These are phyloP conservation scores for Hemichromis elongatus DNA, from an alignment of 2,113 vertebrate genomes.

Conservation along the genomic window DNA sequence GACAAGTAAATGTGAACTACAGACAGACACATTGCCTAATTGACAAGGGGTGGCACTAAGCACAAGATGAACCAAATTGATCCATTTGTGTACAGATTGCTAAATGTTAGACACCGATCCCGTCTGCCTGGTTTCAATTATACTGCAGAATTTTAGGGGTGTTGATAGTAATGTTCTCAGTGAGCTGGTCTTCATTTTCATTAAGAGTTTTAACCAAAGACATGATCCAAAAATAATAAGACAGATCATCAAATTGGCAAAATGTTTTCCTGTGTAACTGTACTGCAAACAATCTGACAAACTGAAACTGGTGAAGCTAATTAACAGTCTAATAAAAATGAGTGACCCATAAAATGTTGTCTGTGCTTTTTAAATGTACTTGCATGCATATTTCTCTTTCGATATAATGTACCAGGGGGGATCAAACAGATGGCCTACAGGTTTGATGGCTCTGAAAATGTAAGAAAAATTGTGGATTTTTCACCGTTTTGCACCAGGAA, in stretches of 20 bases:
- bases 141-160: conserved; percentile 20
- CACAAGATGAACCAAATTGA: conserved; percentile 65
- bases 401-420: background rate
- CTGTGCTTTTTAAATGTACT: background rate
- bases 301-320: conserved; percentile 65
- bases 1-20: conserved; percentile 40
- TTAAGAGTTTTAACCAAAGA: conserved; percentile 68
- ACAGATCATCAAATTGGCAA: conserved; percentile 62
- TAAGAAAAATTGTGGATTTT: background rate
- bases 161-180: conserved; percentile 16
- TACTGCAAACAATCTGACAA: conserved; percentile 68
- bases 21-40: conserved; percentile 32
- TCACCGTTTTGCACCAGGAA: background rate
- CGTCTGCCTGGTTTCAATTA: conserved; percentile 34
- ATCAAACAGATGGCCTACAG: background rate
- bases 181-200: conserved; percentile 58
- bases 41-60: conserved; percentile 61
- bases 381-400: background rate
- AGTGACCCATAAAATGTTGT: conserved; percentile 70
- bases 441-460: background rate
- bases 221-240: conserved; percentile 53
- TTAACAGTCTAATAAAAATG: conserved; percentile 75
- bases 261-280: conserved; percentile 65
- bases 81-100: conserved; percentile 47
- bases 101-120: conserved; percentile 23